Conservation (phyloP, 1,140 invertebrate genomes). For the Pararge aegeria region DNA sequence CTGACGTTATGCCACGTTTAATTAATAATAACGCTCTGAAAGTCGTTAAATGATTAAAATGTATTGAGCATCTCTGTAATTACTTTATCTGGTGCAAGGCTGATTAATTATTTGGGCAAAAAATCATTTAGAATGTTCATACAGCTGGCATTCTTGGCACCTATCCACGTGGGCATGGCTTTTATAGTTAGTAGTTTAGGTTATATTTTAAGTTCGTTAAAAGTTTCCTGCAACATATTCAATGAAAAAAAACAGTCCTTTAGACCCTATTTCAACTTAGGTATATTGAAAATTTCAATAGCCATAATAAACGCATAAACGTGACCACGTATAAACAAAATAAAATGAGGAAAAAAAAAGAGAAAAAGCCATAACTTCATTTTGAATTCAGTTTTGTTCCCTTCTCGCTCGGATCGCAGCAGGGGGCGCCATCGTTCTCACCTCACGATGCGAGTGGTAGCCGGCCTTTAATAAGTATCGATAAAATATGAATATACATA, state of each 20-base stretch:
- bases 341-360: constrained; percentile 57
- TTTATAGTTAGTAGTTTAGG: neutral
- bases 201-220: too few species aligned
- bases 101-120: too few species aligned
- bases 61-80: too few species aligned
- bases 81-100: too few species aligned
- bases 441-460: constrained; percentile 77
- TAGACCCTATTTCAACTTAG: neutral
- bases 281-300: constrained; percentile 11
- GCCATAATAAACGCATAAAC: constrained; percentile 32
- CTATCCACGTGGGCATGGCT: too few species aligned
- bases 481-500: constrained; percentile 79
- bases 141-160: too few species aligned
- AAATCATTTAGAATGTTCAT: too few species aligned
- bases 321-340: constrained; percentile 56
- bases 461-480: constrained; percentile 77
- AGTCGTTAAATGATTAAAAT: too few species aligned
- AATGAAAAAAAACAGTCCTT: too few species aligned
- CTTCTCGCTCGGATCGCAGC: constrained; percentile 70
- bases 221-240: too few species aligned
- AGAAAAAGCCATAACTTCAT: constrained; percentile 71
- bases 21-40: too few species aligned
- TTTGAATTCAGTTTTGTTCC: constrained; percentile 74
- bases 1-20: too few species aligned
- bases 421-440: constrained; percentile 77